These are phyloP conservation scores for Haliclona indistincta DNA, from an alignment of 37 sponge, comb jelly and placozoan genomes.

Conservation along the genomic window DNA sequence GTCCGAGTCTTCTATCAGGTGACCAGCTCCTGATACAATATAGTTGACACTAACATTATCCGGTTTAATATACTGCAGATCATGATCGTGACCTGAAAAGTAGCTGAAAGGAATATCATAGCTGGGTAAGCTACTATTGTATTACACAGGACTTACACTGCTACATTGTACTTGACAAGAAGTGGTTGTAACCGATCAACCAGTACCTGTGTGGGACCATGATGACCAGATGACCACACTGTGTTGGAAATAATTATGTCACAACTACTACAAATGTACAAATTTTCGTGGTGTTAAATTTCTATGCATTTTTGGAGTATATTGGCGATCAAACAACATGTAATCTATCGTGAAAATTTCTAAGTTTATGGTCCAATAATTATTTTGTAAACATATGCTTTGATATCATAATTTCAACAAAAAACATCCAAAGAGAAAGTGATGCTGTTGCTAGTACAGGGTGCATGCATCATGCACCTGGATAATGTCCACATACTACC, in stretches of 20 bases:
- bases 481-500: conserved; percentile 69
- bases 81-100: conserved; percentile 87
- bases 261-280: too few species aligned
- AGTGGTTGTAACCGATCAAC: conserved; percentile 35
- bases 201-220: conserved; percentile 54
- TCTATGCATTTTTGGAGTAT: too few species aligned
- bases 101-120: conserved; percentile 36
- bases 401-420: too few species aligned
- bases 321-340: too few species aligned
- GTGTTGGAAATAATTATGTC: too few species aligned
- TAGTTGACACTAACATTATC: conserved; percentile 59
- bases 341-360: too few species aligned
- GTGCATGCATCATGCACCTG: conserved; percentile 35
- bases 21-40: conserved; percentile 87
- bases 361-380: too few species aligned
- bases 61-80: conserved; percentile 80
- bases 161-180: conserved; percentile 41
- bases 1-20: conserved; percentile 56
- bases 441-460: neutral
- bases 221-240: conserved; percentile 66
- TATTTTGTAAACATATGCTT: too few species aligned
- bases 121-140: too few species aligned
- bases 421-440: too few species aligned
- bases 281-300: too few species aligned
- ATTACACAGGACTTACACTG: conserved; percentile 24